A percentile compares a stretch with the other conserved stretches of the same genome.
phyloP scores from a whole-genome alignment of 2,797 vertebrate genomes.

The Danio tinwini region DNA sequence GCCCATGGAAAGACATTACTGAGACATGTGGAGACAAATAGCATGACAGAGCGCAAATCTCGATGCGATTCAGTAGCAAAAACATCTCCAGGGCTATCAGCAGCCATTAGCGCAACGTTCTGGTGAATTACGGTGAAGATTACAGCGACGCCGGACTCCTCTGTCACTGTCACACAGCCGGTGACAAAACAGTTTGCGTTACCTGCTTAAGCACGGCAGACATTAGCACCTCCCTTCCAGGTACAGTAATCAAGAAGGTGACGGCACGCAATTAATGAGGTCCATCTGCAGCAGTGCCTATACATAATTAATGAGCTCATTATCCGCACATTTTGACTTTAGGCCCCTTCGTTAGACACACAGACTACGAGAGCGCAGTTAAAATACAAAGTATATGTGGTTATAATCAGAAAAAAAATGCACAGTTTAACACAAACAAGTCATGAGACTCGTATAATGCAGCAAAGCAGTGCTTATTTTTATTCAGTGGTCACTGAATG shows the following conservation, averaged over 20 bases:
- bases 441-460: not conserved
- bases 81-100: conserved; percentile 84
- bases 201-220: conserved; percentile 84
- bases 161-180: conserved; percentile 79
- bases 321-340: conserved; percentile 79
- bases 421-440: not conserved
- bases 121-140: conserved; percentile 80
- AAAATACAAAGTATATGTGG: conserved; percentile 49
- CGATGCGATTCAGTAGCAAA: conserved; percentile 84
- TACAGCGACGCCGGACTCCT: conserved; percentile 75
- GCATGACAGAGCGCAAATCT: conserved; percentile 80
- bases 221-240: conserved; percentile 87
- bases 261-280: conserved; percentile 88
- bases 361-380: conserved; percentile 62
- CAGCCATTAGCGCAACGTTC: conserved; percentile 83
- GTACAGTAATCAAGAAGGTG: conserved; percentile 83
- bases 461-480: not conserved
- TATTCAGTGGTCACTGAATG: conserved; percentile 44
- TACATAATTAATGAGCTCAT: conserved; percentile 88
- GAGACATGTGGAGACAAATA: conserved; percentile 83
- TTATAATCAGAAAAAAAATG: not conserved
- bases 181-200: conserved; percentile 84
- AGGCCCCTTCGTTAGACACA: conserved; percentile 44
- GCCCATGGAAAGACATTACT: conserved; percentile 85
- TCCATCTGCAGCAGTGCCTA: conserved; percentile 82